These are phyloP conservation scores for Coendou prehensilis DNA, from an alignment of 2,797 vertebrate genomes.

Conservation along the genomic window DNA sequence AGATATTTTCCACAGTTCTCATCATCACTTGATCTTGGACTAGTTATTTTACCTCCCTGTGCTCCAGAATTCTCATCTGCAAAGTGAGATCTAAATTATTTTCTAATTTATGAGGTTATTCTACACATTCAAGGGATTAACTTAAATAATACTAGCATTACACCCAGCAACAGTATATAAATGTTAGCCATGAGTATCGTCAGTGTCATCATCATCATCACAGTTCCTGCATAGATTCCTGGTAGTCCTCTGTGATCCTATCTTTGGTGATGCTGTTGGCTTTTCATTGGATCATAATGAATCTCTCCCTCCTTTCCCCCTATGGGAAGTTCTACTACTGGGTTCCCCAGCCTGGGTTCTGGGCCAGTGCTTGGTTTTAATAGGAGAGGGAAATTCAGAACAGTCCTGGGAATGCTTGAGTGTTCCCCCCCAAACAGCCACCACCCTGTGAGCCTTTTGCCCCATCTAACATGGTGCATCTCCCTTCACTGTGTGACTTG, in stretches of 20 bases:
- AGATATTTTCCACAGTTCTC: background rate
- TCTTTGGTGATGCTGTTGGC: background rate
- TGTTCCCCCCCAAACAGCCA: background rate
- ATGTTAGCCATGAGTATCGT: background rate
- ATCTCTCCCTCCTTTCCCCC: background rate
- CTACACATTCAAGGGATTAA: background rate
- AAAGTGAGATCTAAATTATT: background rate
- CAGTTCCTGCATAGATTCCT: fast-evolving
- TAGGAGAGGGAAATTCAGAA: background rate
- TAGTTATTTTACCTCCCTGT: background rate
- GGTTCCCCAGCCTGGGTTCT: background rate
- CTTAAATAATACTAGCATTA: background rate
- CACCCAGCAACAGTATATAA: background rate
- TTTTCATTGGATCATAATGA: background rate
- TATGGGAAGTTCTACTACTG: background rate
- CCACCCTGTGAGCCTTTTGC: background rate
- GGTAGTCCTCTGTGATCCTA: background rate
- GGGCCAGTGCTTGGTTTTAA: background rate
- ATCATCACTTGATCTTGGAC: background rate
- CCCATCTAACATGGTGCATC: background rate
- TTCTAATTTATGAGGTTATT: background rate
- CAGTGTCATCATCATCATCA: too few relatives aligned
- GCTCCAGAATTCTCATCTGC: background rate
- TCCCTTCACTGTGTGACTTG: background rate
- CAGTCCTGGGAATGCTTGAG: background rate